Conservation (phyloP, 2,888 invertebrate genomes). For the Seira sanloemensis region DNA sequence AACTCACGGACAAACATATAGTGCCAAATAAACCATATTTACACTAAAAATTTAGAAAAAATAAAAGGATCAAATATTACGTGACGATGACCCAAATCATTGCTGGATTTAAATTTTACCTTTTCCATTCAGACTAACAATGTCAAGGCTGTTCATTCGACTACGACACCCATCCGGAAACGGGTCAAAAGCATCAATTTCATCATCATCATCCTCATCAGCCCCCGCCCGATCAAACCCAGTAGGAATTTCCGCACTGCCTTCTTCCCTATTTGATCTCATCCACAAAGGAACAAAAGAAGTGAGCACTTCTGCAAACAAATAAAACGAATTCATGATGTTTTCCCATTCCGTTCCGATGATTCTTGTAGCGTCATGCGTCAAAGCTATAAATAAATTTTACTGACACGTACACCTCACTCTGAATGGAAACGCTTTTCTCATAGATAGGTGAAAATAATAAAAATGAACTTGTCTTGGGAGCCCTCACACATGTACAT, state of each 20-base stretch:
- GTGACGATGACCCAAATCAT: too few relatives aligned
- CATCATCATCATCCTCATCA: not conserved
- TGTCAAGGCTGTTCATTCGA: slow-evolving; percentile 26
- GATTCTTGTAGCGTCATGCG: not conserved
- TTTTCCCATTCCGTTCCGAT: not conserved
- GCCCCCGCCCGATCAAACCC: too few relatives aligned
- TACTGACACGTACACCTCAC: not conserved
- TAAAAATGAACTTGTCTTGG: too few relatives aligned
- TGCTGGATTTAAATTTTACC: too few relatives aligned
- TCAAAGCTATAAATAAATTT: not conserved
- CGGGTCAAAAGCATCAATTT: slow-evolving; percentile 6
- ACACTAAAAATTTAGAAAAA: too few relatives aligned
- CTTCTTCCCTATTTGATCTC: slow-evolving; percentile 33
- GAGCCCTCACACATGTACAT: too few relatives aligned
- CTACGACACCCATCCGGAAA: slow-evolving; percentile 36
- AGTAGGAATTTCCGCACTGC: not conserved
- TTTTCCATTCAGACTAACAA: not conserved
- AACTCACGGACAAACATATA: too few relatives aligned
- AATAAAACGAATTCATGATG: not conserved
- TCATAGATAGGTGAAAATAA: too few relatives aligned
- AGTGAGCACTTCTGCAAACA: slow-evolving; percentile 38
- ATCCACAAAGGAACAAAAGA: slow-evolving; percentile 41
- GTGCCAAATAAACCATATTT: too few relatives aligned
- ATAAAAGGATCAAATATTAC: too few relatives aligned
- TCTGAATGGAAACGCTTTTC: not conserved